Conservation (phyloP, 2,888 invertebrate species). For the Acanthosepion lycidas region DNA sequence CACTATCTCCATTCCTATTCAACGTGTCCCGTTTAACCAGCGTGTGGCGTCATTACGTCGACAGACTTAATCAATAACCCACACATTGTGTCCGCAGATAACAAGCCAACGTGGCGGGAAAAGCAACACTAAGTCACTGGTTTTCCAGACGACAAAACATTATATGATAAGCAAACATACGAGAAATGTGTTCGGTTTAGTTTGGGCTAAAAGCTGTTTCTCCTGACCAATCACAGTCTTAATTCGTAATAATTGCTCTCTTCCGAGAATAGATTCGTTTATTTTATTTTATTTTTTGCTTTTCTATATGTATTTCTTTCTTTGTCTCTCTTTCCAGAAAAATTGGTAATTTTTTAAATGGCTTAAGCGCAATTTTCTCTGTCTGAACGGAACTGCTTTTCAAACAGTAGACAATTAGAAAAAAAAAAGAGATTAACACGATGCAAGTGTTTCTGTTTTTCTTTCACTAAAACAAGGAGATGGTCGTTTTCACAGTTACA, state of each 20-base stretch:
- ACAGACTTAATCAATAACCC: not conserved
- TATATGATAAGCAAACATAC: no score
- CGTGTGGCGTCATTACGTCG: not conserved
- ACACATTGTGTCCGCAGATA: not conserved
- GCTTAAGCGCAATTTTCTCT: not conserved
- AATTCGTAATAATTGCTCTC: not conserved
- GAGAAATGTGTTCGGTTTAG: no score
- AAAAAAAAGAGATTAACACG: not conserved
- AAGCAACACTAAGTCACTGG: no score
- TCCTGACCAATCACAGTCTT: not conserved
- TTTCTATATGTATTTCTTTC: no score
- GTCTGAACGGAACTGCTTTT: not conserved
- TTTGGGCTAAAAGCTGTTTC: no score
- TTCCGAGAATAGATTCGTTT: not conserved
- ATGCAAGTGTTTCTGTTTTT: not conserved
- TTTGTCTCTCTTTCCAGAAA: not conserved
- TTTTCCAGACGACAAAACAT: no score
- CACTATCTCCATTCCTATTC: no score
- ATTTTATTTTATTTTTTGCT: no score
- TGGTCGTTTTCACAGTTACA: not conserved
- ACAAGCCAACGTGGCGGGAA: no score
- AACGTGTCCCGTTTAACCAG: not conserved
- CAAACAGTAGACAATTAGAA: not conserved
- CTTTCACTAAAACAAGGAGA: not conserved
- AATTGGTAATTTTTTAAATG: not conserved